phyloP scores from a whole-genome alignment of 37 sponge, comb jelly and placozoan species.

The Axinella damicornis region DNA sequence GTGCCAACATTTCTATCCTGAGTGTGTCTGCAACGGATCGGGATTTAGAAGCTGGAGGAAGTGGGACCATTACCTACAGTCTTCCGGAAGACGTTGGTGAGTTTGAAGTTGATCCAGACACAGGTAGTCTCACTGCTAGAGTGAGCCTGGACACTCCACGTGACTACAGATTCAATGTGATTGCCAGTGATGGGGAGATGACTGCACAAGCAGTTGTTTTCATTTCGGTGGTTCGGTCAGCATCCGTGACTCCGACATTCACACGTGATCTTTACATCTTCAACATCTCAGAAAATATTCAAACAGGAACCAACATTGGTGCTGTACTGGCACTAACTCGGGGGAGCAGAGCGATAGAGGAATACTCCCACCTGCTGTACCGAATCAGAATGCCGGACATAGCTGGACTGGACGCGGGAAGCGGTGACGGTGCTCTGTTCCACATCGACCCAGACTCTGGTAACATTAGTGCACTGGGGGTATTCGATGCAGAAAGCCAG shows the following conservation, averaged over 20 bases:
- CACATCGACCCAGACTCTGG: conserved; percentile 47
- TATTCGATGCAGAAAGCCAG: conserved; percentile 41
- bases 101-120: conserved; percentile 29
- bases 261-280: conserved; percentile 21
- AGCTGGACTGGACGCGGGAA: background rate
- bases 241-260: conserved; percentile 28
- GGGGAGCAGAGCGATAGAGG: conserved; percentile 19
- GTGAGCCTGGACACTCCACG: conserved; percentile 7
- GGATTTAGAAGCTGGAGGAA: conserved; percentile 9
- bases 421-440: conserved; percentile 5
- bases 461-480: background rate
- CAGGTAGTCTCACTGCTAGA: conserved; percentile 21
- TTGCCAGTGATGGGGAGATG: conserved; percentile 32
- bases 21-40: conserved; percentile 47
- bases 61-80: conserved; percentile 30
- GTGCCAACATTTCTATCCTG: background rate
- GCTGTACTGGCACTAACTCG: conserved; percentile 25
- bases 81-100: background rate
- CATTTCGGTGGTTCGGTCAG: conserved; percentile 44
- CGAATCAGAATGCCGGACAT: background rate
- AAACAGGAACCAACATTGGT: conserved; percentile 21
- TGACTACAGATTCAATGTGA: conserved; percentile 53
- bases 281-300: conserved; percentile 27
- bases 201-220: conserved; percentile 23
- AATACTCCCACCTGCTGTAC: conserved; percentile 19